Evolutionary conservation across 2,113 vertebrate genomes (phyloP).

Genomic region (Canis aureus): DNA sequence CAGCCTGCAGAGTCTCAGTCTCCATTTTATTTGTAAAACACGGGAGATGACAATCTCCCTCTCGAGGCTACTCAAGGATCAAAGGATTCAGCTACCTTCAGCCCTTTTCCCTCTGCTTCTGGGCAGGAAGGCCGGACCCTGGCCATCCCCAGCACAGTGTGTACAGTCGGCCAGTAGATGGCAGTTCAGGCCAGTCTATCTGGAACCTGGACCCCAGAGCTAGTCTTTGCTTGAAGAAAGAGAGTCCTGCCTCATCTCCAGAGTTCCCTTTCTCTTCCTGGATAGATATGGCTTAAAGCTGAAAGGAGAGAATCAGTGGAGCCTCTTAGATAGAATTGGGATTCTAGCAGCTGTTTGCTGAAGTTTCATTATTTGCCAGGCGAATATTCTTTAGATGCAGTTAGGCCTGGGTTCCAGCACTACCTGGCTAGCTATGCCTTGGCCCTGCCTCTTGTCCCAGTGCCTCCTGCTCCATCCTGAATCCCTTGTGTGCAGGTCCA

Average conservation of each 20-base stretch:
- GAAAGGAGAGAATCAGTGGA: neutral
- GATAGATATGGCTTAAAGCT: neutral
- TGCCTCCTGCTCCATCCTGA: neutral
- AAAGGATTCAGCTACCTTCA: neutral
- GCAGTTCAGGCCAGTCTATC: conserved; percentile 46
- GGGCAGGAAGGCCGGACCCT: neutral
- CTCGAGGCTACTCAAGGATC: neutral
- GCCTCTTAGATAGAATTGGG: neutral
- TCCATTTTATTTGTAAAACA: conserved; percentile 10
- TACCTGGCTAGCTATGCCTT: neutral
- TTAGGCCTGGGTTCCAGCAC: neutral
- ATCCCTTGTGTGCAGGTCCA: neutral
- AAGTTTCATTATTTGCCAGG: neutral
- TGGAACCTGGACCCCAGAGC: accelerated
- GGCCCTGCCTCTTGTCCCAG: neutral
- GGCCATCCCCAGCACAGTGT: neutral
- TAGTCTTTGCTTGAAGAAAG: neutral
- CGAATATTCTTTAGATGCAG: neutral
- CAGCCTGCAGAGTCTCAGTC: neutral
- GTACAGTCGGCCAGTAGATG: conserved; percentile 49
- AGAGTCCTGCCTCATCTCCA: neutral
- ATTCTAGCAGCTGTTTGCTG: neutral
- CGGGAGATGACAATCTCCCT: neutral
- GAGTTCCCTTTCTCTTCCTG: neutral
- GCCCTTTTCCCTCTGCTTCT: neutral